Evolutionary conservation across 2,888 invertebrate species (phyloP).

Genomic region (Sturmia bella): DNA sequence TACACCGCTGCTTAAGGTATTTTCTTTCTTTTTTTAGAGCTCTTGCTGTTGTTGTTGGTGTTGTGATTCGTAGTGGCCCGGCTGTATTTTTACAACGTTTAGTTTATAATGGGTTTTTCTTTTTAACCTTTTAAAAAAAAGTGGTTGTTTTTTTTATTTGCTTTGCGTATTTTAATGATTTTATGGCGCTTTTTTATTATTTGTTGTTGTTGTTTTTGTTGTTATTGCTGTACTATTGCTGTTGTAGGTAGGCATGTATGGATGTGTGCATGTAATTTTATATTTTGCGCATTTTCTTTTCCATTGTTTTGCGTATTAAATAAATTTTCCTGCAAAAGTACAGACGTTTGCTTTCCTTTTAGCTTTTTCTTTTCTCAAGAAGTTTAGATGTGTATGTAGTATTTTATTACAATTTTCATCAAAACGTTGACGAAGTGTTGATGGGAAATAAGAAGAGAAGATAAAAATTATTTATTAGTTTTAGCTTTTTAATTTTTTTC

Average conservation of each 20-base stretch:
- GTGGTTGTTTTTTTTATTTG: conserved; percentile 37
- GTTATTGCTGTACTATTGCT: conserved; percentile 9
- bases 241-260: too few relatives aligned
- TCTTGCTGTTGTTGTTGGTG: conserved; percentile 33
- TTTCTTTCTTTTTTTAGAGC: conserved; percentile 13
- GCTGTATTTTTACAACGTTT: conserved; percentile 7
- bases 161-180: conserved; percentile 50
- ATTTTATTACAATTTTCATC: conserved; percentile 27
- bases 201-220: too few relatives aligned
- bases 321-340: conserved; percentile 48
- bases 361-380: conserved; percentile 11
- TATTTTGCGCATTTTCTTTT: conserved; percentile 60
- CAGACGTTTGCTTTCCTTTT: conserved; percentile 41
- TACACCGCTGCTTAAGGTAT: conserved; percentile 18
- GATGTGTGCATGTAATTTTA: too few relatives aligned
- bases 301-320: conserved; percentile 58
- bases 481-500: conserved; percentile 54
- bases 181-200: conserved; percentile 40
- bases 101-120: conserved; percentile 52
- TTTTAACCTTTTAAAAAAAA: conserved; percentile 48
- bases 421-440: conserved; percentile 23
- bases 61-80: conserved; percentile 31
- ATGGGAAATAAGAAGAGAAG: conserved; percentile 33
- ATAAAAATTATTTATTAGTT: conserved; percentile 60
- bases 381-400: conserved; percentile 39